Percentiles rank a stretch among this genome's conserved stretches.
Evolutionary conservation across 1,140 invertebrate species (phyloP).

Genomic region (Drosophila nigromelanica): DNA sequence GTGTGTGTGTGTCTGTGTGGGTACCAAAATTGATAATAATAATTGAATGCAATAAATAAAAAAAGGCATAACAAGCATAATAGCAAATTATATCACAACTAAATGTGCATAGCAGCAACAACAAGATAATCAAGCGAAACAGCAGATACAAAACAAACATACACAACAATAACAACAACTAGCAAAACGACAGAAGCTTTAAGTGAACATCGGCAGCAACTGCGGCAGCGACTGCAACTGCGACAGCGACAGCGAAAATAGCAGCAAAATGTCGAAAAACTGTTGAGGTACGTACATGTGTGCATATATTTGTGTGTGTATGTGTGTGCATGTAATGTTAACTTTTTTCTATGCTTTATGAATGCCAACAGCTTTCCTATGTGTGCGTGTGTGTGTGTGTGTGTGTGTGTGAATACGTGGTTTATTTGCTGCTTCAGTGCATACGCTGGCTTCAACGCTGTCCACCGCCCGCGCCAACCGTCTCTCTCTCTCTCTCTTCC

Average conservation of each 20-base stretch:
- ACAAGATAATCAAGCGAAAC: conserved; percentile 76
- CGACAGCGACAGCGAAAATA: conserved; percentile 60
- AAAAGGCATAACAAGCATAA: conserved; percentile 46
- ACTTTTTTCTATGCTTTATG: conserved; percentile 33
- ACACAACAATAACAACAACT: conserved; percentile 58
- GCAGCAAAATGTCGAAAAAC: conserved; percentile 78
- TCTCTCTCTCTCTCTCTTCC: neutral
- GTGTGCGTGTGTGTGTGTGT: conserved; percentile 48
- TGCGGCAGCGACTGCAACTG: conserved; percentile 39
- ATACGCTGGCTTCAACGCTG: conserved; percentile 45
- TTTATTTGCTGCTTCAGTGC: conserved; percentile 80
- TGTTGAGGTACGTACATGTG: conserved; percentile 69
- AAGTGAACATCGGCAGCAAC: conserved; percentile 54
- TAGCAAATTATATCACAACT: conserved; percentile 78
- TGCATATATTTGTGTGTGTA: conserved; percentile 17
- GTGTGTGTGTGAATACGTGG: conserved; percentile 71
- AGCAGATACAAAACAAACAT: conserved; percentile 64
- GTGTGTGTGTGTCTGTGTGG: conserved; percentile 46
- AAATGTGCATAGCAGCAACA: conserved; percentile 54
- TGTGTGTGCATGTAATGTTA: conserved; percentile 17
- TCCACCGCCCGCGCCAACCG: neutral
- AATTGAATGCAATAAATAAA: conserved; percentile 71
- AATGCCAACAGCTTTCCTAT: conserved; percentile 36
- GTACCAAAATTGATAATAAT: conserved; percentile 44
- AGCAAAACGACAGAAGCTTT: conserved; percentile 45